phyloP scores from a whole-genome alignment of 2,888 invertebrate genomes.

The Drosophila crucigera region DNA sequence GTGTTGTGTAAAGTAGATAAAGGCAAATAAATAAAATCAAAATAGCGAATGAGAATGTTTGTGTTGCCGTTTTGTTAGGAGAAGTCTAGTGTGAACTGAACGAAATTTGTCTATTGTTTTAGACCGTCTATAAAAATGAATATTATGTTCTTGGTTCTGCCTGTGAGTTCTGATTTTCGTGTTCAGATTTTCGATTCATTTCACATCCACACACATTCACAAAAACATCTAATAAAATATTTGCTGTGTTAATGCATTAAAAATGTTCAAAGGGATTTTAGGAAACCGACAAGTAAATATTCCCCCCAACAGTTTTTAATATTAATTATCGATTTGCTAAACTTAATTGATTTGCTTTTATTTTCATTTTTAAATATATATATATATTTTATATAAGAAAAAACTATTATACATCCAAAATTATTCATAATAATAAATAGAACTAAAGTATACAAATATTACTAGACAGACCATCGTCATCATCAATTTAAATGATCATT shows the following conservation, averaged over 20 bases:
- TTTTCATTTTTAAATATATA: constrained; percentile 77
- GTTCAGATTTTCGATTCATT: neutral
- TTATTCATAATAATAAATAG: constrained; percentile 82
- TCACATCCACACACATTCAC: neutral
- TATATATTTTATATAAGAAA: constrained; percentile 80
- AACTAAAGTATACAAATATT: constrained; percentile 83
- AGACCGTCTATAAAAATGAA: neutral
- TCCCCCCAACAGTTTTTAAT: neutral
- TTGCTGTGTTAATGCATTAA: neutral
- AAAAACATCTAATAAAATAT: neutral
- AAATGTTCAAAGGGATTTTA: neutral
- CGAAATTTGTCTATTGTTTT: neutral
- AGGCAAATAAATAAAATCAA: neutral
- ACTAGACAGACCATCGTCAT: constrained; percentile 72
- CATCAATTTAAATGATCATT: constrained; percentile 38
- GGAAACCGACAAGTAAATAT: neutral
- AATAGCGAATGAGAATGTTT: neutral
- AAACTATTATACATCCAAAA: constrained; percentile 84
- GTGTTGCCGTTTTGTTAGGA: neutral
- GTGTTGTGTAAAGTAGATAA: neutral
- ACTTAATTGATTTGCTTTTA: constrained; percentile 81
- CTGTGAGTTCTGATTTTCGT: neutral
- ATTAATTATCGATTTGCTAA: constrained; percentile 40
- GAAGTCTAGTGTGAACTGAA: neutral
- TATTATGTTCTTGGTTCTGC: neutral